phyloP scores from a whole-genome alignment of 2,797 vertebrate species.

The Artibeus jamaicensis region DNA sequence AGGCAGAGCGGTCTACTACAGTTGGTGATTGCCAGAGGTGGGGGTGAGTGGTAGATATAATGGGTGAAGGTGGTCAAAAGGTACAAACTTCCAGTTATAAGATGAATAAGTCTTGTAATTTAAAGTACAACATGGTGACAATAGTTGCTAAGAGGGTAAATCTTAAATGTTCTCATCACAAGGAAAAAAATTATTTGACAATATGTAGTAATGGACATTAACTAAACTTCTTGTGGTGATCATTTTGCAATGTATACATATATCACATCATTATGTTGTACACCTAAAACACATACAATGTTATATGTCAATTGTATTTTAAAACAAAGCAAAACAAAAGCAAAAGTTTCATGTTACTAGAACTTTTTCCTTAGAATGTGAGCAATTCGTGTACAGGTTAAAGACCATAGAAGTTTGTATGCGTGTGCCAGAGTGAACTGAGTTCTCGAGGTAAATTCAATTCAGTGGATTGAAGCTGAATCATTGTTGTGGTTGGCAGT shows the following conservation, averaged over 20 bases:
- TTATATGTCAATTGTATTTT: not conserved
- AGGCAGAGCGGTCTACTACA: too few species aligned
- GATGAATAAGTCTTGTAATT: not conserved
- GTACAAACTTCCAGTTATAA: not conserved
- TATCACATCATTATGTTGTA: not conserved
- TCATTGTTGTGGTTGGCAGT: not conserved
- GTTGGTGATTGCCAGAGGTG: not conserved
- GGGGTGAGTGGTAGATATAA: not conserved
- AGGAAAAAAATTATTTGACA: not conserved
- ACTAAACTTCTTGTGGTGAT: not conserved
- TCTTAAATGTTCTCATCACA: not conserved
- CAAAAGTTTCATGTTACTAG: not conserved
- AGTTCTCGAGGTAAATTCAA: not conserved
- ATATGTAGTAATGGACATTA: not conserved
- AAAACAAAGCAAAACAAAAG: not conserved
- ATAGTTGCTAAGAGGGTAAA: not conserved
- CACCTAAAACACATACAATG: not conserved
- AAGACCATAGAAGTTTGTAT: not conserved
- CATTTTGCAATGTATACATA: not conserved
- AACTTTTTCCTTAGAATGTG: not conserved
- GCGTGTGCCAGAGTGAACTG: not conserved
- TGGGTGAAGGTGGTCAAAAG: not conserved
- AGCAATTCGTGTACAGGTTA: not conserved
- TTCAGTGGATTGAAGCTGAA: not conserved
- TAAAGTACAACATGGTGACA: not conserved